Evolutionary conservation across 2,888 invertebrate genomes (phyloP).

Genomic region (Sphaerophoria taeniata): DNA sequence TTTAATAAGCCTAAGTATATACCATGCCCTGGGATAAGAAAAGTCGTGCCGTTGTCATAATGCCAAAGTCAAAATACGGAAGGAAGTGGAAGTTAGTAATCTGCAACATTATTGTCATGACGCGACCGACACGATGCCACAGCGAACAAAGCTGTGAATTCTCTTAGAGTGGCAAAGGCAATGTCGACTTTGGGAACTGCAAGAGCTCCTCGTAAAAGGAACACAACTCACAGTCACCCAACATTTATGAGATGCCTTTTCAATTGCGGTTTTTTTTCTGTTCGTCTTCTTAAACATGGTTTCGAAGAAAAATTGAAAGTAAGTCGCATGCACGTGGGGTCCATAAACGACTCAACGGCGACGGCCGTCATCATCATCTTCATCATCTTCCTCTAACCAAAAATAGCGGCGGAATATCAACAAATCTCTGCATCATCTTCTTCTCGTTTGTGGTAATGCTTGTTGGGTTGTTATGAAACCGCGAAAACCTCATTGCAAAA

Average conservation of each 20-base stretch:
- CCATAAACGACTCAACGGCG: constrained; percentile 12
- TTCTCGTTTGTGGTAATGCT: constrained; percentile 5
- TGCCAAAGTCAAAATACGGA: constrained; percentile 64
- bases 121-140: too few relatives aligned
- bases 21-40: constrained; percentile 19
- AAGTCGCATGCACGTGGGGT: constrained; percentile 53
- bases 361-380: constrained; percentile 36
- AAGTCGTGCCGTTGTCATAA: constrained; percentile 60
- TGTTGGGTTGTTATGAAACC: background rate
- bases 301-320: constrained; percentile 55
- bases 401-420: constrained; percentile 9
- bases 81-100: constrained; percentile 58
- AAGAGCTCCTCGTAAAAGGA: constrained; percentile 2
- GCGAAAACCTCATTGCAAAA: background rate
- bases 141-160: constrained; percentile 36
- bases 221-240: background rate
- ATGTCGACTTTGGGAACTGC: background rate
- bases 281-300: background rate
- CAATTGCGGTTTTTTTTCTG: background rate
- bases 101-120: constrained; percentile 48
- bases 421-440: background rate
- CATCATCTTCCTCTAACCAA: constrained; percentile 40
- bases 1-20: too few relatives aligned
- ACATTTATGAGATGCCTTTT: background rate
- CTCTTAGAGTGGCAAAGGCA: constrained; percentile 16